Conservation (phyloP, 2,888 invertebrate genomes). For the Pemphredon lugubris region DNA sequence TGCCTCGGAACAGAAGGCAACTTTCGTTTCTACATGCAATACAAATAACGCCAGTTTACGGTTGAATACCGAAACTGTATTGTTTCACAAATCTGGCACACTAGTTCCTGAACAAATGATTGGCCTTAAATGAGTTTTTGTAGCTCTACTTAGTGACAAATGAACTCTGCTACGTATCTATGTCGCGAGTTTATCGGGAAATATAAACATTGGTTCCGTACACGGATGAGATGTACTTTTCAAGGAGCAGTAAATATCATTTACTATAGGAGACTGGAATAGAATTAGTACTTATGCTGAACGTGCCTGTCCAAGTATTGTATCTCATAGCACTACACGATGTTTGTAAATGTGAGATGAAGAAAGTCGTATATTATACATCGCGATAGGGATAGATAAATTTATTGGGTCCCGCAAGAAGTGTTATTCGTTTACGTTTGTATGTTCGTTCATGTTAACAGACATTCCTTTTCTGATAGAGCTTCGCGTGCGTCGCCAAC, state of each 20-base stretch:
- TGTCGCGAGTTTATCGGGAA: constrained; percentile 34
- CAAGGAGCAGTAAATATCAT: constrained; percentile 33
- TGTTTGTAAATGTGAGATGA: constrained; percentile 23
- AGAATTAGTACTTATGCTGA: constrained; percentile 53
- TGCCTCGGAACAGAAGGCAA: constrained; percentile 44
- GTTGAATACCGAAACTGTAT: constrained; percentile 38
- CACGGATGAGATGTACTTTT: constrained; percentile 19
- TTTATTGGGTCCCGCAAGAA: constrained; percentile 17
- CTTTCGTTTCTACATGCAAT: constrained; percentile 22
- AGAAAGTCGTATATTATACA: constrained; percentile 21
- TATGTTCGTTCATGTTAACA: constrained; percentile 23
- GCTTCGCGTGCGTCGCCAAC: neutral
- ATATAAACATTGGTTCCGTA: constrained; percentile 39
- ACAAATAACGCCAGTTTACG: constrained; percentile 18
- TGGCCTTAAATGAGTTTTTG: constrained; percentile 51
- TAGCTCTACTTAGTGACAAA: constrained; percentile 32
- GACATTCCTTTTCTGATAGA: constrained; percentile 41
- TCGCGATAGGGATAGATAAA: constrained; percentile 24
- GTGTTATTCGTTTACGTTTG: constrained; percentile 35
- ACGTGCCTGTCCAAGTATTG: constrained; percentile 48
- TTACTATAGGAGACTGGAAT: constrained; percentile 51
- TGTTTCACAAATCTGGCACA: constrained; percentile 50
- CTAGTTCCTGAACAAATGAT: constrained; percentile 59
- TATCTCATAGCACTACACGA: constrained; percentile 27
- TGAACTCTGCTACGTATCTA: constrained; percentile 10